Percentiles rank a stretch among this genome's conserved stretches.
Conservation (phyloP, 2,113 vertebrate genomes). For the Lamprotornis superbus region DNA sequence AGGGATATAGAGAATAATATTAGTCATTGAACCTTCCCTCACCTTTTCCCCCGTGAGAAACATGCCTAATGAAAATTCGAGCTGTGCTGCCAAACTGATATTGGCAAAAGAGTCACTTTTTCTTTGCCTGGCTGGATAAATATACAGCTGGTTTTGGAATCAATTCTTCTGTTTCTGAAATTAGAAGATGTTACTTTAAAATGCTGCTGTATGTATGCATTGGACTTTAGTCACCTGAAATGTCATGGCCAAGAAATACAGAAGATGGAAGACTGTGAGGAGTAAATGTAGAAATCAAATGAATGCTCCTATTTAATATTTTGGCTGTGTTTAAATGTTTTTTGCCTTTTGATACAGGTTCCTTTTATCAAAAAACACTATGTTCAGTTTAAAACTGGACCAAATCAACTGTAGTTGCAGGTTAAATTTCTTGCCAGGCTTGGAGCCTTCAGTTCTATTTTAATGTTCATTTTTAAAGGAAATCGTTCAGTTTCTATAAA, state of each 20-base stretch:
- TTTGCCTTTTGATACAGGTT: not conserved
- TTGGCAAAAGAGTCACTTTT: not conserved
- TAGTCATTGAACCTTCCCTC: not conserved
- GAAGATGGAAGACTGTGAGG: not conserved
- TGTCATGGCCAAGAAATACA: not conserved
- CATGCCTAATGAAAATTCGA: not conserved
- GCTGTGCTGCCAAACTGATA: not conserved
- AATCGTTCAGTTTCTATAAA: not conserved
- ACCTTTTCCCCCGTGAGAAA: not conserved
- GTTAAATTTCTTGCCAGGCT: not conserved
- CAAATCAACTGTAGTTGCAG: not conserved
- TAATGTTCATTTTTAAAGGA: not conserved
- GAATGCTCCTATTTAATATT: not conserved
- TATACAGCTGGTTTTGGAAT: not conserved
- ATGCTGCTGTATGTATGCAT: not conserved
- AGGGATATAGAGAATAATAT: not conserved
- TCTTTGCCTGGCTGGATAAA: not conserved
- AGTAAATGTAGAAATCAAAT: not conserved
- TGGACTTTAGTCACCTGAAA: not conserved
- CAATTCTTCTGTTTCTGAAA: not conserved
- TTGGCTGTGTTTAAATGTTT: not conserved
- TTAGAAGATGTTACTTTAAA: not conserved
- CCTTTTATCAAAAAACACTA: not conserved
- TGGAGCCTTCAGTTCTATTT: not conserved
- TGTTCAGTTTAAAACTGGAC: not conserved